Percentiles rank a stretch among this genome's conserved stretches.
These are phyloP conservation scores for Apantesis nais DNA, from an alignment of 2,888 invertebrate species.

Conservation along the genomic window DNA sequence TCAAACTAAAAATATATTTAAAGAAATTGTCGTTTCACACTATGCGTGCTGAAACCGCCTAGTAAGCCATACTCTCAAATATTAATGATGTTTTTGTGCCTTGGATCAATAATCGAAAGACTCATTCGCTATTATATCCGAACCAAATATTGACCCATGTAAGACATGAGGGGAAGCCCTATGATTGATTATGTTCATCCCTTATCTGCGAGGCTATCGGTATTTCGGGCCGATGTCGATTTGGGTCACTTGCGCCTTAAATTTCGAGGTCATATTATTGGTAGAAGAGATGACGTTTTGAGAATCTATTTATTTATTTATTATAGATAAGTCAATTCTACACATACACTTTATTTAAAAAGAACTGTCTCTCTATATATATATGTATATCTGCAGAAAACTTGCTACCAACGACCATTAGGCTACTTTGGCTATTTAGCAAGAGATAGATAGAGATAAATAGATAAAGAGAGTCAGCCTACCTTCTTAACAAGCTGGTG, in stretches of 20 bases:
- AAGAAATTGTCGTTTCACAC: background rate
- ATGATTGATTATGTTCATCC: conserved; percentile 42
- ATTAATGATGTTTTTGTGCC: conserved; percentile 10
- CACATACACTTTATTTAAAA: too few species aligned
- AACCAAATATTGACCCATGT: conserved; percentile 17
- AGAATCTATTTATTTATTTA: background rate
- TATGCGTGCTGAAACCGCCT: background rate
- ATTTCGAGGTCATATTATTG: conserved; percentile 31
- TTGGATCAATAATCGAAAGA: conserved; percentile 8
- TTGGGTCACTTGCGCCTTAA: conserved; percentile 10
- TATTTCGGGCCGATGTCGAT: conserved; percentile 30
- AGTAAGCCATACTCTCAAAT: background rate
- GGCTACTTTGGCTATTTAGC: too few species aligned
- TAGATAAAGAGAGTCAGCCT: too few species aligned
- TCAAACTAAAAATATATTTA: background rate
- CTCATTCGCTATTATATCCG: conserved; percentile 6
- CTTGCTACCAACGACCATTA: too few species aligned
- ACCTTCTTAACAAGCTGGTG: too few species aligned
- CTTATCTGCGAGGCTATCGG: conserved; percentile 30
- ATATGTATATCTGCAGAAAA: too few species aligned
- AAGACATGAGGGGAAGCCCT: conserved; percentile 22
- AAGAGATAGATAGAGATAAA: too few species aligned
- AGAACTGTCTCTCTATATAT: too few species aligned
- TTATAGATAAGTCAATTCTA: background rate
- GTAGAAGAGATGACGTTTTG: conserved; percentile 9